Evolutionary conservation across 2,797 vertebrate genomes (phyloP), one percentile per base, ranked within the genome.

Genomic region (Pogonophryne albipinna): DNA sequence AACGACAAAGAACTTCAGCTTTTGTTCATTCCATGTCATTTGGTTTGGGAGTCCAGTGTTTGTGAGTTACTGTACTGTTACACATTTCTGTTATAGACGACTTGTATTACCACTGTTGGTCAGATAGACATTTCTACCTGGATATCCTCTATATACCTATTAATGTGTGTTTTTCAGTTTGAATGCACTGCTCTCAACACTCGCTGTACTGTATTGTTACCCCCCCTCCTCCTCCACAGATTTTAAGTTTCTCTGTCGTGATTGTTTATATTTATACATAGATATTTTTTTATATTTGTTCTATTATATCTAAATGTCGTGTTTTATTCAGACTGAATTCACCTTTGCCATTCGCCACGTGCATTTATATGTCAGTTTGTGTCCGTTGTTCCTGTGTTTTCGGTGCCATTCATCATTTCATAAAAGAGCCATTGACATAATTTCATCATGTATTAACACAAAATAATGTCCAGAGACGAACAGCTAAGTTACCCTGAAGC

Each of bases 21-120:
- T 87, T 79, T 80, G 88, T 84, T 93, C 91, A 94, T 95, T 95
- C 93, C 92, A 78, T 91, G 88, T 87, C 27, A 61, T 83, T 63
- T 51, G 78, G 78, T 69, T 20, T 57, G 78, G 78, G 81, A 69
- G 74, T 71, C 65, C 51, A 67, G 75, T 86, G 81, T 84, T 92
- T 91, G 82, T 83, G 65, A 23, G 76, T 79, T 85, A 73, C 80
- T 82, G 60, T 81, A 87, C 87, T 71, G 73, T 84, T 83, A 84
- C 76, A 86, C 83, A 80, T 78, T 91, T 91, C 85, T 79, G 76
- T 77, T 65, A 31, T 75, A 78, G 62, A 76, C 70, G 57, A 42
- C 78, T 60, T 80, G 66, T 77, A 77, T 72, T 80, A 69, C 87
- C 80, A 78, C 86, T 83, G 84, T 84, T 60, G 64, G 83, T 87